A percentile compares a stretch with the other conserved stretches of the same genome.
phyloP scores from a whole-genome alignment of 2,113 vertebrate genomes.

The Heterocephalus glaber region DNA sequence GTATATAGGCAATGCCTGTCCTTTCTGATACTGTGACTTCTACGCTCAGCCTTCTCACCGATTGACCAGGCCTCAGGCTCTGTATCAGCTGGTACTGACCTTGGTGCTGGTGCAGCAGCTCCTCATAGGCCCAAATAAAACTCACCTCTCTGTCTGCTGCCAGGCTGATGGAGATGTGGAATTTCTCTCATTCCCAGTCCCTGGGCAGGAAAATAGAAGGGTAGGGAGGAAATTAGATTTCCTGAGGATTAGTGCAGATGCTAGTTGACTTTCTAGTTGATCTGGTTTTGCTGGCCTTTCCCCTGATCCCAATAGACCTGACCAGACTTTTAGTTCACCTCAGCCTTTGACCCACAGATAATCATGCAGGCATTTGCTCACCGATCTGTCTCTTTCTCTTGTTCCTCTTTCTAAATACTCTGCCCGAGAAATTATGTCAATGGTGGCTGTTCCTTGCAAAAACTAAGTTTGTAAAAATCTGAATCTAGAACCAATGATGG shows the following conservation, averaged over 20 bases:
- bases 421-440: constrained; percentile 18
- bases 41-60: constrained; percentile 87
- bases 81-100: constrained; percentile 88
- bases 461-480: neutral
- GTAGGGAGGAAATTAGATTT: neutral
- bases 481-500: neutral
- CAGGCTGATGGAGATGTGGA: constrained; percentile 87
- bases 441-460: neutral
- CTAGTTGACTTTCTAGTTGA: neutral
- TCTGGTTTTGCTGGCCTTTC: neutral
- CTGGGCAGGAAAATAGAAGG: constrained; percentile 70
- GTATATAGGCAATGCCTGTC: constrained; percentile 86
- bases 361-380: neutral
- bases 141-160: constrained; percentile 83
- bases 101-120: constrained; percentile 86
- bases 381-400: neutral
- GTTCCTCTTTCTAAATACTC: neutral
- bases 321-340: constrained; percentile 7
- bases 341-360: neutral
- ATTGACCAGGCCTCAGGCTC: constrained; percentile 85
- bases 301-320: neutral
- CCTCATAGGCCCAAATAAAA: constrained; percentile 88
- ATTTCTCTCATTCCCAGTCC: constrained; percentile 89
- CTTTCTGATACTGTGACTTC: constrained; percentile 87
- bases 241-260: neutral